Percentiles rank a stretch among this genome's conserved stretches.
These are phyloP conservation scores for Stenopsyche tienmushanensis DNA, from an alignment of 1,140 invertebrate genomes.

Conservation along the genomic window DNA sequence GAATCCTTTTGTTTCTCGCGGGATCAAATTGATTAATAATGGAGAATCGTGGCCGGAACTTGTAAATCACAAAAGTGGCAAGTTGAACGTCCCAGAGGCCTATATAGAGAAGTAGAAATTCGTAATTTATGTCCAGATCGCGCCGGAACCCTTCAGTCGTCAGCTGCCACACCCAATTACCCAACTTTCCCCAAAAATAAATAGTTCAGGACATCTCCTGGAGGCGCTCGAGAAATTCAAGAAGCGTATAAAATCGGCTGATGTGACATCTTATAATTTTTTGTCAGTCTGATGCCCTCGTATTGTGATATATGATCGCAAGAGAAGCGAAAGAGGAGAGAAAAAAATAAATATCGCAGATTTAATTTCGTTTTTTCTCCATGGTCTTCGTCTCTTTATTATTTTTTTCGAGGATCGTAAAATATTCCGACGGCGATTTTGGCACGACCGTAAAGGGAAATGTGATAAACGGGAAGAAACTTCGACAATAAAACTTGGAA, in stretches of 20 bases:
- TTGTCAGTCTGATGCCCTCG: not conserved
- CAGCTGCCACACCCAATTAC: constrained; percentile 20
- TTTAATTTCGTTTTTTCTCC: too few relatives aligned
- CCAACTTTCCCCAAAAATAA: constrained; percentile 11
- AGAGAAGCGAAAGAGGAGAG: not conserved
- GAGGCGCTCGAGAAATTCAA: too few relatives aligned
- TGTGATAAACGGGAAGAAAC: too few relatives aligned
- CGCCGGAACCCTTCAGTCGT: constrained; percentile 3
- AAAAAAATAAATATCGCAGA: too few relatives aligned
- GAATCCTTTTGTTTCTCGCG: too few relatives aligned
- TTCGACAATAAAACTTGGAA: too few relatives aligned
- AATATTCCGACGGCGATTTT: too few relatives aligned
- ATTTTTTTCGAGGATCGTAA: too few relatives aligned
- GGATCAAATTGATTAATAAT: not conserved
- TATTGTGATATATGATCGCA: not conserved
- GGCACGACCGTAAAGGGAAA: too few relatives aligned
- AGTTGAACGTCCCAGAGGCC: not conserved
- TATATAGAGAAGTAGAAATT: not conserved
- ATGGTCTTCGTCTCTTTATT: too few relatives aligned
- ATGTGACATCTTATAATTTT: not conserved
- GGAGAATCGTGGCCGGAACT: not conserved
- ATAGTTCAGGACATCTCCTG: not conserved
- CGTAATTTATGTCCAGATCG: constrained; percentile 2
- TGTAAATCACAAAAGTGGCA: not conserved
- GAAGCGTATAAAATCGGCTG: too few relatives aligned